Evolutionary conservation across 64 coral and sea anemone genomes (phyloP).

Genomic region (Montipora foliosa): DNA sequence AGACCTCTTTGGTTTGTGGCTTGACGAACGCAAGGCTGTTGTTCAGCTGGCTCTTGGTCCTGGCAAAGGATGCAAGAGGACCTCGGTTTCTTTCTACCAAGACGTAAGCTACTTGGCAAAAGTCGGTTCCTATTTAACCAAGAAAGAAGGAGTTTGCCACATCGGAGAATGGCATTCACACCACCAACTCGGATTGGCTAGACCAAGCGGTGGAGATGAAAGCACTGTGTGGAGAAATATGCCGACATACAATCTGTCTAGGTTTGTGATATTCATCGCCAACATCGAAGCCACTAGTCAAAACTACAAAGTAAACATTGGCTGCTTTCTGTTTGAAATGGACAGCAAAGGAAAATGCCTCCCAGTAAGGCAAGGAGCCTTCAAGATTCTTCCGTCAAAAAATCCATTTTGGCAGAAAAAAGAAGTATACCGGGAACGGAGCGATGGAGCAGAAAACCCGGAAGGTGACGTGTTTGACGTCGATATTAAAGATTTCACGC

Average conservation of each 20-base stretch:
- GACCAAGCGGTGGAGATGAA: conserved; percentile 84
- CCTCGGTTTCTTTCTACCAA: conserved; percentile 44
- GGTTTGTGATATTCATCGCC: conserved; percentile 75
- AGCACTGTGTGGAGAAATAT: conserved; percentile 78
- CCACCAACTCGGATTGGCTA: conserved; percentile 59
- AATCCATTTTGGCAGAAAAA: neutral
- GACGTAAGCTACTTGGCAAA: conserved; percentile 33
- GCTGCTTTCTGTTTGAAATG: conserved; percentile 67
- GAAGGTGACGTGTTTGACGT: neutral
- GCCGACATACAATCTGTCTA: conserved; percentile 47
- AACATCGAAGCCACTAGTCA: neutral
- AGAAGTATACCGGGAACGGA: neutral
- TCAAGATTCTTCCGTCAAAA: neutral
- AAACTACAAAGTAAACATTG: conserved; percentile 29
- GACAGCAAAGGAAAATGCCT: neutral
- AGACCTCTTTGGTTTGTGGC: conserved; percentile 70
- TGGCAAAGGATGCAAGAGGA: conserved; percentile 19
- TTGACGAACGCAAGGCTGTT: conserved; percentile 49
- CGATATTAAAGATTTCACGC: neutral
- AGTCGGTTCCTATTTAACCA: conserved; percentile 32
- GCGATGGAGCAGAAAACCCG: neutral
- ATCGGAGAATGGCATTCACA: conserved; percentile 74
- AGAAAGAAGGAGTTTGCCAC: conserved; percentile 54
- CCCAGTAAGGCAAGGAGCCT: neutral
- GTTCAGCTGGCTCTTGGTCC: conserved; percentile 64